Base-by-base conservation (phyloP, 2,888 invertebrate genomes). In the Ferdinandea cuprea region DNA sequence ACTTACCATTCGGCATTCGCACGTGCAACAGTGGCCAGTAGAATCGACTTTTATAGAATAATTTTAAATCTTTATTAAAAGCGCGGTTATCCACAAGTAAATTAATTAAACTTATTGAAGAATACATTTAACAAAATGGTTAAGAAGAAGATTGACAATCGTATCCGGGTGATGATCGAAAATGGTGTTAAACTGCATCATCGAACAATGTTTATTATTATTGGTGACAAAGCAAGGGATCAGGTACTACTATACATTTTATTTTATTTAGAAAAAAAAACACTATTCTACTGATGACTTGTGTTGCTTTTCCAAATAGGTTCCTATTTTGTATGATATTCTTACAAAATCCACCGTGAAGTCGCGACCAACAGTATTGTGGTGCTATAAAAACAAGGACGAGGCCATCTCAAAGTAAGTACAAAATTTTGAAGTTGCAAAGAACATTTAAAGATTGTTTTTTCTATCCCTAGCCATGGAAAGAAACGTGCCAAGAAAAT, bases 381-480 rank as follows among this genome's bases (percentile, higher is more conserved):
- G 99, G 99, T 99, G 99, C 90, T 99, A 99, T 91, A 99, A 99
- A 93, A 99, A 94, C 86, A 94, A 94, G 86, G 97, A 98, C 89
- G 94, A 97, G 87, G 96, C 96, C 25, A 97, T 97, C 86, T 96
- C 95, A 91, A 96, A 95, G 95, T 95, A 91, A 90, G 87, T 19
- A 17, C 50, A 2, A 40, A 15, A 2, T 7, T 40, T 7, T 15
- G n/a, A n/a, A n/a, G n/a, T n/a, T n/a, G n/a, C n/a, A n/a, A n/a
- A n/a, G n/a, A n/a, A n/a, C n/a, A n/a, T n/a, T n/a, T n/a, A n/a
- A n/a, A n/a, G n/a, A n/a, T n/a, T n/a, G n/a, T n/a, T n/a, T n/a
- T n/a, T n/a, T n/a, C n/a, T n/a, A n/a, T n/a, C n/a, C n/a, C 58
- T 85, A 96, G 98, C 89, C 97, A 98, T 89, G 94, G 98, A 6